Conservation (phyloP, 64 coral and sea anemone genomes). For the Trachythela sp. region DNA sequence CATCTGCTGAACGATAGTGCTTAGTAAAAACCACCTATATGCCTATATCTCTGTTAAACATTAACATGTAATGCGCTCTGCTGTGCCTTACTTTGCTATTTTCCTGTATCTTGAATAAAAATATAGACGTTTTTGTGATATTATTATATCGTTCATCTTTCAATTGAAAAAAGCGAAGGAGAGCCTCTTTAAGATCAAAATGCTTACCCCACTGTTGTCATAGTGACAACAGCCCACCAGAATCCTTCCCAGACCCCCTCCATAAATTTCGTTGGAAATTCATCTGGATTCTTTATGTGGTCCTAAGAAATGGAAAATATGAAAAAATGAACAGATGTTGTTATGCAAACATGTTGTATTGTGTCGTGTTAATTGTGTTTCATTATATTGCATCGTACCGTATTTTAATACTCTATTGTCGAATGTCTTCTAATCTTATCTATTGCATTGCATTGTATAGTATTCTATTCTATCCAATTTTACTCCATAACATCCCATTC, state of each 20-base stretch:
- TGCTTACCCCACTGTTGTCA: conserved; percentile 33
- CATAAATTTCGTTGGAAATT: conserved; percentile 78
- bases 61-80: too few relatives aligned
- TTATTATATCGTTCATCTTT: background rate
- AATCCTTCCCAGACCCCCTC: conserved; percentile 92
- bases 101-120: too few relatives aligned
- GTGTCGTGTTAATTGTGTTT: background rate
- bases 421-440: background rate
- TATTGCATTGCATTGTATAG: background rate
- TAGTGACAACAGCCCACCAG: conserved; percentile 74
- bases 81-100: too few relatives aligned
- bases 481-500: too few relatives aligned
- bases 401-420: too few relatives aligned
- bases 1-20: too few relatives aligned
- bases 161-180: conserved; percentile 52
- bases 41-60: too few relatives aligned
- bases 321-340: background rate
- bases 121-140: background rate
- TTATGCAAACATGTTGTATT: background rate
- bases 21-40: too few relatives aligned
- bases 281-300: conserved; percentile 89
- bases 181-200: conserved; percentile 57
- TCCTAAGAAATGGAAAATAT: conserved; percentile 43
- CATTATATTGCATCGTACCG: background rate
- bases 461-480: too few relatives aligned